Evolutionary conservation across 1,140 invertebrate species (phyloP).

Genomic region (Conus betulinus): DNA sequence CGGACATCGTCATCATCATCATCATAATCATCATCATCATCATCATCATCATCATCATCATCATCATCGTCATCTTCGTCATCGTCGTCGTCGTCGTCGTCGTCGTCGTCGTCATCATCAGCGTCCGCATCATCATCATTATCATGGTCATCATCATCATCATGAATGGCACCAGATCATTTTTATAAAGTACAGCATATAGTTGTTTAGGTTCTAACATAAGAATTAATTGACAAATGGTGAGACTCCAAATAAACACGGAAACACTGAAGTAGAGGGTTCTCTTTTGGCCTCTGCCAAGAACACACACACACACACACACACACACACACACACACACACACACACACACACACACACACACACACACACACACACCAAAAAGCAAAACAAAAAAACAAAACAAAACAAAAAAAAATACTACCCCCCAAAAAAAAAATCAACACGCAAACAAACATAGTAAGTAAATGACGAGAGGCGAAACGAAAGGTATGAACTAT

Average conservation of each 20-base stretch:
- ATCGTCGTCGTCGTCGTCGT: too few relatives aligned
- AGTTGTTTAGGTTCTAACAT: constrained; percentile 55
- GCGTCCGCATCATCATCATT: not conserved
- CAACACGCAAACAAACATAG: too few relatives aligned
- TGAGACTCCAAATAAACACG: not conserved
- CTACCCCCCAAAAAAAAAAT: too few relatives aligned
- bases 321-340: not conserved
- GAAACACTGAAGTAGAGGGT: not conserved
- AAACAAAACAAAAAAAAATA: too few relatives aligned
- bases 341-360: too few relatives aligned
- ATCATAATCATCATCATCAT: not conserved
- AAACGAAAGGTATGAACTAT: too few relatives aligned
- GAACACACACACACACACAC: not conserved
- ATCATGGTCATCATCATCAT: constrained; percentile 74
- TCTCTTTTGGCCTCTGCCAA: too few relatives aligned
- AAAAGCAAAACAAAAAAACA: too few relatives aligned
- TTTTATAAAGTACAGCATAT: constrained; percentile 88
- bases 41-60: not conserved
- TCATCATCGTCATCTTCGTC: too few relatives aligned
- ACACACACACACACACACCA: too few relatives aligned
- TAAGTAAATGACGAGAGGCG: too few relatives aligned
- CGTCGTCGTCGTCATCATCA: too few relatives aligned
- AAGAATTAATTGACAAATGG: not conserved
- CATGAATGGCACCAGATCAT: constrained; percentile 76
- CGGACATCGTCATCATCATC: not conserved